Conservation (phyloP, 1,140 invertebrate genomes). For the Sitophilus oryzae region DNA sequence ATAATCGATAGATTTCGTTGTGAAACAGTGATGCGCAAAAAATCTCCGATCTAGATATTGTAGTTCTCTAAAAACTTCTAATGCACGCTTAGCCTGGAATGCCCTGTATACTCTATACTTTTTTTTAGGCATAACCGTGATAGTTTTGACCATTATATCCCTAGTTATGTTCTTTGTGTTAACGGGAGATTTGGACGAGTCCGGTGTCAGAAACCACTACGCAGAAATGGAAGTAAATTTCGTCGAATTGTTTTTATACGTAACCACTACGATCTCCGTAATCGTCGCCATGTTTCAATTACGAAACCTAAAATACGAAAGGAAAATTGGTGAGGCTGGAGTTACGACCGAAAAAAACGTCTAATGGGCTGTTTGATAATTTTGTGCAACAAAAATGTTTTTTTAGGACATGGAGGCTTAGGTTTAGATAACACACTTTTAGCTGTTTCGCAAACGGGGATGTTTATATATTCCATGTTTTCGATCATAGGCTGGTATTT, state of each 20-base stretch:
- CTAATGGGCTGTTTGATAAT: too few relatives aligned
- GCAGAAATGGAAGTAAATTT: slow-evolving; percentile 72
- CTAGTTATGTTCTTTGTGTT: slow-evolving; percentile 89
- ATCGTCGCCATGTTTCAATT: slow-evolving; percentile 57
- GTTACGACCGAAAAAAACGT: too few relatives aligned
- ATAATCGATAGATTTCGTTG: too few relatives aligned
- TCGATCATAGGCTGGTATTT: slow-evolving; percentile 75
- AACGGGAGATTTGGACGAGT: slow-evolving; percentile 58
- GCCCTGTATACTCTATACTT: too few relatives aligned
- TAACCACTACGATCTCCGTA: slow-evolving; percentile 51
- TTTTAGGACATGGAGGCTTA: slow-evolving; percentile 39
- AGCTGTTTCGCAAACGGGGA: slow-evolving; percentile 79
- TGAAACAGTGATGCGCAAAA: too few relatives aligned
- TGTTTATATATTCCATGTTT: slow-evolving; percentile 85
- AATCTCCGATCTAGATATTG: too few relatives aligned
- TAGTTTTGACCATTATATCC: slow-evolving; percentile 81
- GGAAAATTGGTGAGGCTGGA: slow-evolving; percentile 49
- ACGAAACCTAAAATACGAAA: slow-evolving; percentile 53
- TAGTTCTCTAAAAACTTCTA: too few relatives aligned
- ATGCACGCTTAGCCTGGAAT: too few relatives aligned
- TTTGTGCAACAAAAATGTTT: too few relatives aligned
- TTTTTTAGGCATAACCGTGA: slow-evolving; percentile 44
- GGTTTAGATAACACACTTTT: slow-evolving; percentile 80
- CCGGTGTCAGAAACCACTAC: slow-evolving; percentile 42
- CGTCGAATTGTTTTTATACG: slow-evolving; percentile 68